Evolutionary conservation across 1,140 invertebrate species (phyloP).

Genomic region (Antheraea mylitta): DNA sequence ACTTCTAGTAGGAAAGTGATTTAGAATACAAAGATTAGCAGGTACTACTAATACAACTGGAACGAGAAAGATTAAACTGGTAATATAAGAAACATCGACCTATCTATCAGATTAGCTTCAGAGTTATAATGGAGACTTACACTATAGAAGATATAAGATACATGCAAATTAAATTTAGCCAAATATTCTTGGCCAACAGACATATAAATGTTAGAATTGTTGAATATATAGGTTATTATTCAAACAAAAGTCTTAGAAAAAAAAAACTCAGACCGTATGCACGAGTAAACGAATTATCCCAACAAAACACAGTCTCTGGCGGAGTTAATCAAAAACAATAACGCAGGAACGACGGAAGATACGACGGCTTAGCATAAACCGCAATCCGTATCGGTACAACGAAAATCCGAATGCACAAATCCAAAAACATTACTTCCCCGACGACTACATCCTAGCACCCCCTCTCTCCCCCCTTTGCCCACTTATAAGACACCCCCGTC

Average conservation of each 20-base stretch:
- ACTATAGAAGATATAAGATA: too few relatives aligned
- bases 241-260: not conserved
- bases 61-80: too few relatives aligned
- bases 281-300: not conserved
- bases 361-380: slow-evolving; percentile 14
- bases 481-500: slow-evolving; percentile 41
- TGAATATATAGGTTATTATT: too few relatives aligned
- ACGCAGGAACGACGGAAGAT: slow-evolving; percentile 3
- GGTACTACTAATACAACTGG: too few relatives aligned
- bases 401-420: slow-evolving; percentile 63
- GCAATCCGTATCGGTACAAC: slow-evolving; percentile 45
- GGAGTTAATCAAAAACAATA: slow-evolving; percentile 1
- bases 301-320: not conserved
- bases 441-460: slow-evolving; percentile 13
- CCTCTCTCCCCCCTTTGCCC: slow-evolving; percentile 18
- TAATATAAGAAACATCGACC: too few relatives aligned
- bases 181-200: too few relatives aligned
- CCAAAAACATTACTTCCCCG: slow-evolving; percentile 50
- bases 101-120: too few relatives aligned
- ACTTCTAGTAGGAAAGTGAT: too few relatives aligned
- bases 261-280: not conserved
- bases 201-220: too few relatives aligned
- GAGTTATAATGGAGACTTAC: too few relatives aligned
- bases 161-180: too few relatives aligned
- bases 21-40: too few relatives aligned